Evolutionary conservation across 2,113 vertebrate genomes (phyloP).

Genomic region (Oxyura jamaicensis): DNA sequence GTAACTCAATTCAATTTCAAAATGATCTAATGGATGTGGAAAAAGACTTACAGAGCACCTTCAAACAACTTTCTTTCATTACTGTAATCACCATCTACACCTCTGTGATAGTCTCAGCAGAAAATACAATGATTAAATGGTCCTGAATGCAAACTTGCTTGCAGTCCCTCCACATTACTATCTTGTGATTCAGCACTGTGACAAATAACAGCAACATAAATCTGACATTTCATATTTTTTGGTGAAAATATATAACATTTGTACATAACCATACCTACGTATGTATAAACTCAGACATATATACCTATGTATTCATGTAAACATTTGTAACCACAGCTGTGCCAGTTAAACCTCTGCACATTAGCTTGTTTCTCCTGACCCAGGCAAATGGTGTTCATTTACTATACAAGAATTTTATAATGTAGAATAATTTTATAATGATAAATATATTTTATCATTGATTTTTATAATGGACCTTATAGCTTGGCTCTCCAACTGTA

Average conservation of each 20-base stretch:
- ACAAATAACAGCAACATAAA: neutral
- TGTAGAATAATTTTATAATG: neutral
- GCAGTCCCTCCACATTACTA: neutral
- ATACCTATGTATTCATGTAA: neutral
- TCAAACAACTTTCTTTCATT: constrained; percentile 4
- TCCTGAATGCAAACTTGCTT: neutral
- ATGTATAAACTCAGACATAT: neutral
- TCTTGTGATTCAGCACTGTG: neutral
- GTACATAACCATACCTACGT: neutral
- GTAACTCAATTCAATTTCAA: constrained; percentile 22
- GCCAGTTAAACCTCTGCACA: neutral
- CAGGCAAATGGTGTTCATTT: neutral
- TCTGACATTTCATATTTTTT: neutral
- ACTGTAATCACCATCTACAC: neutral
- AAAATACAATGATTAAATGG: neutral
- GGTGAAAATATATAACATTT: neutral
- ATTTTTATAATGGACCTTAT: neutral
- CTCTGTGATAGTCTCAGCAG: neutral
- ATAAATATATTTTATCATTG: too few relatives aligned
- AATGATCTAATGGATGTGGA: neutral
- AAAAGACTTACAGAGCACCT: constrained; percentile 21
- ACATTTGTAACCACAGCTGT: neutral
- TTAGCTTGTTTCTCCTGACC: neutral
- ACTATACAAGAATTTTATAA: neutral
- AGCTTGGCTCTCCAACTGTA: neutral